A percentile compares a stretch with the other conserved stretches of the same genome.
Evolutionary conservation across 2,113 vertebrate species (phyloP).

Genomic region (Calyptomena viridis): DNA sequence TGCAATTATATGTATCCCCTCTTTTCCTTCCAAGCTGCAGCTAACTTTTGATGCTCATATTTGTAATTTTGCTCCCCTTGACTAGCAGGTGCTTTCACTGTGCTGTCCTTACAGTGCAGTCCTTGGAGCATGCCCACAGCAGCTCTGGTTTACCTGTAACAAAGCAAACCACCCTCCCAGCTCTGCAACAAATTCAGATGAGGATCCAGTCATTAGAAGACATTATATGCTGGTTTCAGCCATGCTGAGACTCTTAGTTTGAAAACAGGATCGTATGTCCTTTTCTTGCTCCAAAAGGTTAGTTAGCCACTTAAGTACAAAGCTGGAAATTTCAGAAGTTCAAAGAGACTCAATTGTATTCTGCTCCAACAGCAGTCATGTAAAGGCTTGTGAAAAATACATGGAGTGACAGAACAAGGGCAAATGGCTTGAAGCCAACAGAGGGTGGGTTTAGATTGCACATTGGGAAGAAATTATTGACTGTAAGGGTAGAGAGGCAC

Average conservation of each 20-base stretch:
- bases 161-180: not conserved
- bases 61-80: not conserved
- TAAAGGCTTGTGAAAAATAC: not conserved
- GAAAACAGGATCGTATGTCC: not conserved
- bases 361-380: not conserved
- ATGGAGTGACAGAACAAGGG: not conserved
- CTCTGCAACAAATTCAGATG: not conserved
- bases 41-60: not conserved
- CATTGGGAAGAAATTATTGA: not conserved
- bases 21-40: not conserved
- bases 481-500: not conserved
- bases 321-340: not conserved
- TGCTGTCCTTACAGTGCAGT: not conserved
- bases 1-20: not conserved
- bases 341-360: not conserved
- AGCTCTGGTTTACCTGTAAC: not conserved
- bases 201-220: not conserved
- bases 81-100: not conserved
- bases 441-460: not conserved
- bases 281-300: not conserved
- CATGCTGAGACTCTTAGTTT: not conserved
- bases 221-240: not conserved
- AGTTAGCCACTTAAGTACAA: not conserved
- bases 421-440: not conserved
- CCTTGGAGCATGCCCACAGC: fast-evolving